Conservation (phyloP, 2,797 vertebrate genomes). For the Tarsius wallacei region DNA sequence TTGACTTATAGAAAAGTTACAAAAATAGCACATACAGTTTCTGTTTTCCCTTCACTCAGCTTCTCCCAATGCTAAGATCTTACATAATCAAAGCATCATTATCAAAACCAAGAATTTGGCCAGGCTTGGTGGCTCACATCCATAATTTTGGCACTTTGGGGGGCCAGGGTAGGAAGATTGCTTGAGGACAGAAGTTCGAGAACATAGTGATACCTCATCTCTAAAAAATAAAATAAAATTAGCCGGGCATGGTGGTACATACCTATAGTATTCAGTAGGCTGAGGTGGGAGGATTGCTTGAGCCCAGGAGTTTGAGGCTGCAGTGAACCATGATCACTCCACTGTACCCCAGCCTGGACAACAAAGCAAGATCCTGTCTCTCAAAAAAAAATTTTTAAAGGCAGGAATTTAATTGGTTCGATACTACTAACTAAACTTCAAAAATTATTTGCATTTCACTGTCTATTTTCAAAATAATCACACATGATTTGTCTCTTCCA, state of each 20-base stretch:
- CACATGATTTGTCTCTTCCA: background rate
- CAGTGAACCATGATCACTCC: background rate
- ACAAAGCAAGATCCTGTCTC: background rate
- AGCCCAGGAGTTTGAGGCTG: background rate
- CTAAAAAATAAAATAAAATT: background rate
- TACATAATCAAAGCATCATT: background rate
- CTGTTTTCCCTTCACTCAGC: background rate
- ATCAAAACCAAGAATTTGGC: background rate
- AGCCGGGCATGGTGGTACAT: background rate
- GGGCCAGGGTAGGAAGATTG: background rate
- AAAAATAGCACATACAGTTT: background rate
- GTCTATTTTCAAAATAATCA: background rate
- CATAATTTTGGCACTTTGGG: background rate
- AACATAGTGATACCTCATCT: background rate
- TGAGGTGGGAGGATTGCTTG: background rate
- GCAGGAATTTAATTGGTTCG: background rate
- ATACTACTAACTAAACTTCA: background rate
- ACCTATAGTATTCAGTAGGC: background rate
- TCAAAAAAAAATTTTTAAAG: background rate
- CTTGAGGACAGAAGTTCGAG: background rate
- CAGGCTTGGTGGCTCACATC: background rate
- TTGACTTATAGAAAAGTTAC: slow-evolving; percentile 38
- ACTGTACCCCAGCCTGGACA: background rate
- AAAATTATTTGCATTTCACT: slow-evolving; percentile 2
- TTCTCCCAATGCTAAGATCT: background rate